Evolutionary conservation across 1,140 invertebrate genomes (phyloP).

Genomic region (Heterodera schachtii): DNA sequence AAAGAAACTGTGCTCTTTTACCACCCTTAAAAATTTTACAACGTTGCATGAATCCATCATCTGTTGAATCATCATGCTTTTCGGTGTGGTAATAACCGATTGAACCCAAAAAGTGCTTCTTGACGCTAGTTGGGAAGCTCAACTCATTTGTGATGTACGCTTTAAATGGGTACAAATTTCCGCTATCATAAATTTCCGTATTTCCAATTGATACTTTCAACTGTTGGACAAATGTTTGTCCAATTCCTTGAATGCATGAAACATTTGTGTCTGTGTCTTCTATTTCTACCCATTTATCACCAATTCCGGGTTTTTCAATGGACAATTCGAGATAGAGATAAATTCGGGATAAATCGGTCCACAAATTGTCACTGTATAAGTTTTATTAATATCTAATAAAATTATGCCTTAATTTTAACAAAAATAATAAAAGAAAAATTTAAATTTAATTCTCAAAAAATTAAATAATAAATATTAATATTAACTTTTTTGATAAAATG

Average conservation of each 20-base stretch:
- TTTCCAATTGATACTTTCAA: neutral
- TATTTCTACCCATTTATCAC: conserved; percentile 7
- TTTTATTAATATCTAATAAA: no score
- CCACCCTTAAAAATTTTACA: conserved; percentile 10
- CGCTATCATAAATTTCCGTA: conserved; percentile 21
- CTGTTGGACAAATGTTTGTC: neutral
- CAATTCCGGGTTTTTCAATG: conserved; percentile 3
- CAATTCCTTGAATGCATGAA: conserved; percentile 24
- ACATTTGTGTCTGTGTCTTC: conserved; percentile 1
- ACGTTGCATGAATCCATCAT: conserved; percentile 16
- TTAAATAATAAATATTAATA: no score
- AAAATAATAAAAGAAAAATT: no score
- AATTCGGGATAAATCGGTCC: no score
- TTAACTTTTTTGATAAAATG: no score
- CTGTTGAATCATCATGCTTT: neutral
- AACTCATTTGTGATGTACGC: conserved; percentile 16
- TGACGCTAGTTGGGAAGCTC: conserved; percentile 5
- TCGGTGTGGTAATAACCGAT: neutral
- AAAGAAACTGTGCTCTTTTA: neutral
- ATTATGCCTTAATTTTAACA: no score
- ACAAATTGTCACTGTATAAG: no score
- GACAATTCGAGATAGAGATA: neutral
- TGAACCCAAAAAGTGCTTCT: conserved; percentile 19
- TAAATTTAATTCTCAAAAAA: no score
- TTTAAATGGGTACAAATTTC: neutral